A percentile compares a stretch with the other conserved stretches of the same genome.
phyloP scores from a whole-genome alignment of 2,113 vertebrate species.

The Chloropsis cyanopogon region DNA sequence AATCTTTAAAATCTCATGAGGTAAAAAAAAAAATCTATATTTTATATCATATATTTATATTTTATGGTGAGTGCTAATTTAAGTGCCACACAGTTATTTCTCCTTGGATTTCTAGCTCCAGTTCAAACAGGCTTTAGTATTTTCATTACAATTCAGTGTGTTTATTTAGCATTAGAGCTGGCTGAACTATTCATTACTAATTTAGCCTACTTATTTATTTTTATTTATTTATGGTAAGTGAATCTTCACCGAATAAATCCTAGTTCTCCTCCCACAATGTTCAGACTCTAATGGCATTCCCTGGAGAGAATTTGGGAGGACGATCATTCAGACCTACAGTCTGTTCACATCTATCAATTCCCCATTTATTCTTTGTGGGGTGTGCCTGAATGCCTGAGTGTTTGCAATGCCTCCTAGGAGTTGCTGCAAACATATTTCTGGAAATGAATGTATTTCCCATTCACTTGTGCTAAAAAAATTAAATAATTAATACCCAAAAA shows the following conservation, averaged over 20 bases:
- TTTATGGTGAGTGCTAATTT: constrained; percentile 48
- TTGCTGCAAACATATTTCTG: not conserved
- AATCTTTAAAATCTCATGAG: constrained; percentile 7
- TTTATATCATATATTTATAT: constrained; percentile 46
- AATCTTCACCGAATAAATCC: not conserved
- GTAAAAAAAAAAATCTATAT: not conserved
- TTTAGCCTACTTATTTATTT: constrained; percentile 51
- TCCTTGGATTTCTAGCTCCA: constrained; percentile 41
- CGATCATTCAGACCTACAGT: not conserved
- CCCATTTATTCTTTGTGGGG: not conserved
- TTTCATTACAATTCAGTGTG: constrained; percentile 48
- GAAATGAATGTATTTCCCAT: not conserved
- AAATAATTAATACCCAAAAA: not conserved
- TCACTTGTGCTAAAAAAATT: not conserved
- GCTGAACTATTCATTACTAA: constrained; percentile 51
- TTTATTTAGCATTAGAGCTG: constrained; percentile 41
- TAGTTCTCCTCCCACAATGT: not conserved
- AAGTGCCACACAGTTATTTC: constrained; percentile 33
- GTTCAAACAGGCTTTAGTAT: constrained; percentile 27
- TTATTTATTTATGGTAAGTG: constrained; percentile 47
- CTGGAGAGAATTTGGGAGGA: not conserved
- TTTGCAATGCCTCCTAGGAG: not conserved
- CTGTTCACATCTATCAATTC: not conserved
- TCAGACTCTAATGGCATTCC: not conserved
- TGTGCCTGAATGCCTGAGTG: not conserved